These are phyloP conservation scores for Slavum lentiscoides DNA, from an alignment of 2,888 invertebrate species.

Conservation along the genomic window DNA sequence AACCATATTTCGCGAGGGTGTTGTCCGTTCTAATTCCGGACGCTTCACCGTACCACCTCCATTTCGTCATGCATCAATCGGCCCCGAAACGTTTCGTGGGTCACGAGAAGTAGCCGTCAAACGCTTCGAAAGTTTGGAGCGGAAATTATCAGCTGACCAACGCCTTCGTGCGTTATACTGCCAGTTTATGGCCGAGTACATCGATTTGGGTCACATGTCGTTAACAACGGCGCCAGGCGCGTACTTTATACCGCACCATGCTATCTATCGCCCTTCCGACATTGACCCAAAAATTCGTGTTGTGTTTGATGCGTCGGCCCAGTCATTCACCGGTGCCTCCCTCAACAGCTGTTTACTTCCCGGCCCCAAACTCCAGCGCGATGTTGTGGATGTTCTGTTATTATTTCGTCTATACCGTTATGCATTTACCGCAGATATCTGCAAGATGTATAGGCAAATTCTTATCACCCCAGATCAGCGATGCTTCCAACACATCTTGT, in stretches of 20 bases:
- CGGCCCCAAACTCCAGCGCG: constrained; percentile 58
- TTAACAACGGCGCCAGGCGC: neutral
- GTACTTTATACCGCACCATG: constrained; percentile 55
- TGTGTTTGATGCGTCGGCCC: constrained; percentile 56
- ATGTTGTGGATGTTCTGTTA: constrained; percentile 56
- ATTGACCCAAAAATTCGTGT: constrained; percentile 55
- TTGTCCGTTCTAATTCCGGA: neutral
- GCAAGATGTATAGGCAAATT: constrained; percentile 54
- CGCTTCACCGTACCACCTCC: neutral
- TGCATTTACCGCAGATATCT: constrained; percentile 31
- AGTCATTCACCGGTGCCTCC: constrained; percentile 56
- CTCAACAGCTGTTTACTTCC: constrained; percentile 58
- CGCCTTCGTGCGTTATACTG: neutral
- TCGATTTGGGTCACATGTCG: neutral
- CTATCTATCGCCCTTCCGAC: constrained; percentile 44
- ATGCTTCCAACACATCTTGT: constrained; percentile 56
- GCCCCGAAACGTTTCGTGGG: too few relatives aligned
- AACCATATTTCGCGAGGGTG: neutral
- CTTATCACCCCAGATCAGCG: constrained; percentile 52
- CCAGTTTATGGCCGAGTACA: neutral
- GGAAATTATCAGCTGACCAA: neutral
- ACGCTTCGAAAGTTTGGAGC: too few relatives aligned
- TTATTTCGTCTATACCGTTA: neutral
- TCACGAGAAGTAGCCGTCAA: too few relatives aligned
- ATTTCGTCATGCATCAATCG: neutral